Conservation (phyloP, 2,888 invertebrate genomes). For the Cylloceria caligata region DNA sequence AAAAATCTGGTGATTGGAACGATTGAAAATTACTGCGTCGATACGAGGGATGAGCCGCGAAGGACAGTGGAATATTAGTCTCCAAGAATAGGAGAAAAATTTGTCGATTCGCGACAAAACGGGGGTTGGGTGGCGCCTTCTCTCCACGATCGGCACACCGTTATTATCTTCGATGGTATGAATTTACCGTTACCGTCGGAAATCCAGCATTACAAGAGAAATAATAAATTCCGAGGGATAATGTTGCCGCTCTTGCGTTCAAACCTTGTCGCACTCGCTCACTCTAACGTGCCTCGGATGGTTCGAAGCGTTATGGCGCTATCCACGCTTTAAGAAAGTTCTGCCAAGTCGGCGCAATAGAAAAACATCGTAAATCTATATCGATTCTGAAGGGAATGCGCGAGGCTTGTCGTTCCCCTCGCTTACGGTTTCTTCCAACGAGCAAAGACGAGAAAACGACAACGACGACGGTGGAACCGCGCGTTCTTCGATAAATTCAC, state of each 20-base stretch:
- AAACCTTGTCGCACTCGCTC: constrained; percentile 51
- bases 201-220: constrained; percentile 74
- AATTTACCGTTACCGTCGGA: constrained; percentile 76
- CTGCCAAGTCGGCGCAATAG: constrained; percentile 83
- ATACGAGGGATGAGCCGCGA: constrained; percentile 14
- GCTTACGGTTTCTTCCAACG: constrained; percentile 55
- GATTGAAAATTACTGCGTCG: constrained; percentile 52
- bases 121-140: constrained; percentile 60
- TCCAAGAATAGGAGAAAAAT: constrained; percentile 27
- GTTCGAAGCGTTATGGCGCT: constrained; percentile 11
- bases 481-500: constrained; percentile 65
- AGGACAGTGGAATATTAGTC: constrained; percentile 20
- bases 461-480: constrained; percentile 26
- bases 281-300: constrained; percentile 57
- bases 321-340: constrained; percentile 79
- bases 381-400: constrained; percentile 76
- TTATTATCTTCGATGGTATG: constrained; percentile 78
- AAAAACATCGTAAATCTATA: constrained; percentile 84
- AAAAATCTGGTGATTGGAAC: constrained; percentile 25
- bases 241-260: constrained; percentile 74
- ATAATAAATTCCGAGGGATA: constrained; percentile 80
- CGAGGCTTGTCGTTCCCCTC: constrained; percentile 68
- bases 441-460: constrained; percentile 62
- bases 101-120: constrained; percentile 51
- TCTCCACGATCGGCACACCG: constrained; percentile 69